phyloP scores from a whole-genome alignment of 2,113 vertebrate genomes.

The Rhipidura dahli region DNA sequence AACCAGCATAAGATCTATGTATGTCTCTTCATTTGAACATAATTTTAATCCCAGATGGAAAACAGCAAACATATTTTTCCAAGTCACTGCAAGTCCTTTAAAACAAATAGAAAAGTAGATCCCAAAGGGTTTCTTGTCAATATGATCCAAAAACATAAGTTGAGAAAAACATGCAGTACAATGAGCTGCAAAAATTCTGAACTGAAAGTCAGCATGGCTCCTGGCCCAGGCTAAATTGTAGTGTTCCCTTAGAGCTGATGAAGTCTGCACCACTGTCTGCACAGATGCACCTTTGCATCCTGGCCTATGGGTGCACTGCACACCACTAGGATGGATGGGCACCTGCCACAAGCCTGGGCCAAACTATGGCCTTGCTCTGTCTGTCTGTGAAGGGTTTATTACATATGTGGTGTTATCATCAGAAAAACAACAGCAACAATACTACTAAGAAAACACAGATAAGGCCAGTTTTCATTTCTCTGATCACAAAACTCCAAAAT shows the following conservation, averaged over 20 bases:
- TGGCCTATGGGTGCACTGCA: neutral
- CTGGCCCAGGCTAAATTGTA: neutral
- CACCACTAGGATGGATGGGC: neutral
- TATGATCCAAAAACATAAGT: neutral
- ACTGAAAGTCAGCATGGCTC: neutral
- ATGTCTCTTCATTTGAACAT: neutral
- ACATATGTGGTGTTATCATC: neutral
- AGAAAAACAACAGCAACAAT: neutral
- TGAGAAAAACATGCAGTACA: neutral
- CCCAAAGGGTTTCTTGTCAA: neutral
- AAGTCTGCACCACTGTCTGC: accelerated
- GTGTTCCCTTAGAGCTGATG: neutral
- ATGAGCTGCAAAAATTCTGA: neutral
- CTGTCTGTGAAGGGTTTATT: neutral
- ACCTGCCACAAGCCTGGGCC: neutral
- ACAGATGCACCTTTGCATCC: neutral
- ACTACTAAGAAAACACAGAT: neutral
- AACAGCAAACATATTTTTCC: neutral
- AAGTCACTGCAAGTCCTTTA: neutral
- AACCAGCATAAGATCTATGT: neutral
- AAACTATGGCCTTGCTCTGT: neutral
- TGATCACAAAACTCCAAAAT: neutral
- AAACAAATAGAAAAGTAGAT: neutral
- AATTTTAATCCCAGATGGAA: neutral
- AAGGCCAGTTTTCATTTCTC: neutral